Evolutionary conservation across 1,140 invertebrate species (phyloP).

Genomic region (Drosophila parabipectinata): DNA sequence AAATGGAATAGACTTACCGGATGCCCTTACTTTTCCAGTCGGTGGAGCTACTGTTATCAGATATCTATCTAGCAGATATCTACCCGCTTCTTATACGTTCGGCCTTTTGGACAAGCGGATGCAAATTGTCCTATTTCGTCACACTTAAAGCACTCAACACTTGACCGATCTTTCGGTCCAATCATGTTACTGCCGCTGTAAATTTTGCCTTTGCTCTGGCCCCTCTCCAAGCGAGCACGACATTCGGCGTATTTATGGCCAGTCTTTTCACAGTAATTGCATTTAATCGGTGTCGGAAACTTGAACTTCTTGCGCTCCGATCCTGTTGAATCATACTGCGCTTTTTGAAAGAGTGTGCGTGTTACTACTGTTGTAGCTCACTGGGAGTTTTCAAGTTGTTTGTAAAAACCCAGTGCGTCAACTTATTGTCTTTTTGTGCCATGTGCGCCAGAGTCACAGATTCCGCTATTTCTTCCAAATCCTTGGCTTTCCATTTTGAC

Average conservation of each 20-base stretch:
- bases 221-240: constrained; percentile 3
- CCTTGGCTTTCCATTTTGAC: constrained; percentile 1
- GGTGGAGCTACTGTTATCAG: constrained; percentile 2
- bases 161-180: constrained; percentile 1
- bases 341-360: neutral
- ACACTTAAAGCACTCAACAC: constrained; percentile 13
- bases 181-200: neutral
- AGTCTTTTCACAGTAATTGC: neutral
- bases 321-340: neutral
- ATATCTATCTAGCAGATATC: neutral
- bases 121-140: neutral
- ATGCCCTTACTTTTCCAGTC: neutral
- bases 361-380: neutral
- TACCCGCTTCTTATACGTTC: neutral
- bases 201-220: constrained; percentile 4
- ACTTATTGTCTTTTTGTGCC: neutral
- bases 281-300: neutral
- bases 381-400: no score
- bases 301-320: constrained; percentile 10
- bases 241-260: neutral
- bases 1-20: constrained; percentile 20
- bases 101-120: no score
- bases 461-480: neutral
- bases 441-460: neutral
- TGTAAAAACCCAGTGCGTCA: neutral